Evolutionary conservation across 1,140 invertebrate genomes (phyloP).

Genomic region (Drosophila elegans): DNA sequence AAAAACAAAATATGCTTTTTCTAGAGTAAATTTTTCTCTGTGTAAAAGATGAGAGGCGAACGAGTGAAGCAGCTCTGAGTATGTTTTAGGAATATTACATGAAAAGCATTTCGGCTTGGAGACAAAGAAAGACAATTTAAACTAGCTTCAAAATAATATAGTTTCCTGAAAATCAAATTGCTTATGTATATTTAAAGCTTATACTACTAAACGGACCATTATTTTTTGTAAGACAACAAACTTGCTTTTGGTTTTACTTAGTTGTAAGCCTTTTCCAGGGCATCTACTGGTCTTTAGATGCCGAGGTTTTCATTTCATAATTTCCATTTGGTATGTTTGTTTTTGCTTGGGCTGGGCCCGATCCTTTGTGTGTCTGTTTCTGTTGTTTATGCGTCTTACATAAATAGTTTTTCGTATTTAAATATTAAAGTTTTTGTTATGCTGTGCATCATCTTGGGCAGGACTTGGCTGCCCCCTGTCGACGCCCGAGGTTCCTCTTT

Average conservation of each 20-base stretch:
- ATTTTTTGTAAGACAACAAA: too few species aligned
- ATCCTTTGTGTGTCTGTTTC: conserved; percentile 22
- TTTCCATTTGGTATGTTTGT: conserved; percentile 54
- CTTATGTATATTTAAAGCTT: too few species aligned
- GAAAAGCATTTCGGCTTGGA: too few species aligned
- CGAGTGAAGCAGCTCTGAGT: too few species aligned
- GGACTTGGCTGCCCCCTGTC: neutral
- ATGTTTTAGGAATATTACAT: too few species aligned
- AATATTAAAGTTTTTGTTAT: conserved; percentile 70
- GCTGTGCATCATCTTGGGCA: conserved; percentile 37
- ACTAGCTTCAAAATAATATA: too few species aligned
- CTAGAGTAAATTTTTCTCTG: too few species aligned
- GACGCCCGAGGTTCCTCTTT: conserved; percentile 5
- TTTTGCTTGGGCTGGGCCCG: conserved; percentile 34
- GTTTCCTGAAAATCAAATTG: too few species aligned
- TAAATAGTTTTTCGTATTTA: conserved; percentile 72
- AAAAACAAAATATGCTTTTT: too few species aligned
- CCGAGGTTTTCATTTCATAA: neutral
- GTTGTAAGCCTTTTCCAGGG: neutral
- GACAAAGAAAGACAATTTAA: too few species aligned
- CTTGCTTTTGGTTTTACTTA: neutral
- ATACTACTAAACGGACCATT: too few species aligned
- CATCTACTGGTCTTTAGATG: neutral
- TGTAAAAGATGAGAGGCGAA: too few species aligned
- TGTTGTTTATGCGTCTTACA: conserved; percentile 42